Conservation (phyloP, 1,140 invertebrate species). For the Ceratosolen fusciceps region DNA sequence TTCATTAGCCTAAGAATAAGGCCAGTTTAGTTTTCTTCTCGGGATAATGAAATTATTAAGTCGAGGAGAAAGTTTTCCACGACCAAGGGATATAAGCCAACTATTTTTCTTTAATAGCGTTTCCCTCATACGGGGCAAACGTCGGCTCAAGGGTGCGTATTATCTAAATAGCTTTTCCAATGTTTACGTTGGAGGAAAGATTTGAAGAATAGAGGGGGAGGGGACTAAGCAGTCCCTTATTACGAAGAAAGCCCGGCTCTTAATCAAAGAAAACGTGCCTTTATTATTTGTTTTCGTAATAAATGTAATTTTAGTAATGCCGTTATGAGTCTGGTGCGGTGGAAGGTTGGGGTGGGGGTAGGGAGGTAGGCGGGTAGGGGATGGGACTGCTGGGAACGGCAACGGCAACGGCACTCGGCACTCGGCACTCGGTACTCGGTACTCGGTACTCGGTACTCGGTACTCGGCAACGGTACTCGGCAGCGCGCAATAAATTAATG, state of each 20-base stretch:
- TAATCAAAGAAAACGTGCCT: background rate
- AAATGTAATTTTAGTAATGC: constrained; percentile 4
- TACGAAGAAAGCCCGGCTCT: constrained; percentile 3
- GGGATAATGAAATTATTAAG: background rate
- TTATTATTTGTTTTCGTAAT: background rate
- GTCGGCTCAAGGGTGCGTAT: constrained; percentile 6
- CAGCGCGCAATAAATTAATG: background rate
- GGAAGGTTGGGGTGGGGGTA: no score
- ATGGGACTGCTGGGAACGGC: no score
- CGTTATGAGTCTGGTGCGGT: no score
- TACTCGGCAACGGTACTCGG: no score
- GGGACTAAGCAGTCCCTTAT: background rate
- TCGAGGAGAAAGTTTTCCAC: background rate
- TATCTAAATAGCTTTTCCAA: constrained; percentile 36
- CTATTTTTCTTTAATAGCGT: background rate
- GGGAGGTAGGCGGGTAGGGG: no score
- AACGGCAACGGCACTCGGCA: no score
- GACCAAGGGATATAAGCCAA: background rate
- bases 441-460: no score
- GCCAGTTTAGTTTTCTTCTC: background rate
- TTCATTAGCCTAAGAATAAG: background rate
- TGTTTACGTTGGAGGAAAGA: constrained; percentile 37
- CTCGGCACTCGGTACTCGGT: no score
- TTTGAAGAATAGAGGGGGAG: constrained; percentile 40
- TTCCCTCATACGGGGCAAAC: background rate